These are phyloP conservation scores for Leucozona laternaria DNA, from an alignment of 2,888 invertebrate genomes.

Conservation along the genomic window DNA sequence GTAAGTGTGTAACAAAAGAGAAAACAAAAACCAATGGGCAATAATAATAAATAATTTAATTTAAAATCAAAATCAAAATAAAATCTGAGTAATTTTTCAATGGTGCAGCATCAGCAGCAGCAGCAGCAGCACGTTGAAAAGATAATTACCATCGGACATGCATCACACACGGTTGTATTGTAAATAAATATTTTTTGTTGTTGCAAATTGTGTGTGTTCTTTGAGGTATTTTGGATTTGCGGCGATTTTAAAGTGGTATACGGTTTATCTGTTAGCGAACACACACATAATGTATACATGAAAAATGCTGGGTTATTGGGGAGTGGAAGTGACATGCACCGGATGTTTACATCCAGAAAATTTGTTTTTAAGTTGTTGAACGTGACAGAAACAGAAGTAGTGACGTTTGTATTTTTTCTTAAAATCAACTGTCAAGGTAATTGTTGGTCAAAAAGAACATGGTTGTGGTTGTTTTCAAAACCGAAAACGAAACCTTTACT, in stretches of 20 bases:
- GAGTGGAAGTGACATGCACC: background rate
- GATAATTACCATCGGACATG: constrained; percentile 35
- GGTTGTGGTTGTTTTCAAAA: background rate
- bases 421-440: background rate
- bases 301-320: background rate
- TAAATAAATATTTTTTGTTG: constrained; percentile 30
- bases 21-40: background rate
- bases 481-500: background rate
- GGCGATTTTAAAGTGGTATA: constrained; percentile 27
- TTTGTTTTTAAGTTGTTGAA: background rate
- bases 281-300: background rate
- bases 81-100: constrained; percentile 32
- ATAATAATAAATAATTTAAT: constrained; percentile 4
- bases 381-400: background rate
- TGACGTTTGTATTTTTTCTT: background rate
- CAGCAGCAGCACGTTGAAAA: constrained; percentile 9
- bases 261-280: background rate
- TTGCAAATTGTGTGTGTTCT: background rate
- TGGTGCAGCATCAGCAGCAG: background rate
- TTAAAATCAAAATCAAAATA: constrained; percentile 14
- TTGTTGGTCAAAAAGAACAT: background rate
- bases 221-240: background rate
- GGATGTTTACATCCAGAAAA: background rate
- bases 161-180: constrained; percentile 26
- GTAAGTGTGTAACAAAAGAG: background rate